Evolutionary conservation across 2,113 vertebrate species (phyloP).

Genomic region (Tenrec ecaudatus): DNA sequence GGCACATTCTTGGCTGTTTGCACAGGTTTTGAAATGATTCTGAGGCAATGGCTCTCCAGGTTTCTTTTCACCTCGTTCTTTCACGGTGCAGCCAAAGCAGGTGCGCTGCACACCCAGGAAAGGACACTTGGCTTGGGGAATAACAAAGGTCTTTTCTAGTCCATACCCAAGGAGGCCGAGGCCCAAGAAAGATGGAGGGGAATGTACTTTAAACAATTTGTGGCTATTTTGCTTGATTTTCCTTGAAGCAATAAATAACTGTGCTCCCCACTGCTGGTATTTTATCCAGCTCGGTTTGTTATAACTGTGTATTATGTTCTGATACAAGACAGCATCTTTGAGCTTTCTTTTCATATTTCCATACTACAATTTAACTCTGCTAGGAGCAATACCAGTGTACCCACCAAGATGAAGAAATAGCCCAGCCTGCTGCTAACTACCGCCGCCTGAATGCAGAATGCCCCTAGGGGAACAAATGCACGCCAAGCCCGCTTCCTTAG

Average conservation of each 20-base stretch:
- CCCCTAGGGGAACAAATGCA: background rate
- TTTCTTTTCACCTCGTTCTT: constrained; percentile 20
- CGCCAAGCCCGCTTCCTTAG: background rate
- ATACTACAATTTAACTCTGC: constrained; percentile 69
- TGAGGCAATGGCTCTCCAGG: background rate
- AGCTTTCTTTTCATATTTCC: background rate
- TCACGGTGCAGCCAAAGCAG: constrained; percentile 53
- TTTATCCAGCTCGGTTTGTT: constrained; percentile 78
- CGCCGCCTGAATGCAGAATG: background rate
- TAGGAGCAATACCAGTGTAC: constrained; percentile 42
- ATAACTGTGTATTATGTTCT: constrained; percentile 62
- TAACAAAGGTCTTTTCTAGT: constrained; percentile 69
- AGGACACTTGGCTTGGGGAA: constrained; percentile 56
- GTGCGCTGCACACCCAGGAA: background rate
- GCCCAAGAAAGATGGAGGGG: constrained; percentile 62
- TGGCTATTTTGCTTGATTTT: constrained; percentile 81
- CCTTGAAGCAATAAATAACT: constrained; percentile 77
- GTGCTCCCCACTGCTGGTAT: constrained; percentile 78
- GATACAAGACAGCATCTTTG: constrained; percentile 61
- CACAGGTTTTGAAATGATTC: background rate
- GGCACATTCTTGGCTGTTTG: background rate
- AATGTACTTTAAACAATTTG: constrained; percentile 79
- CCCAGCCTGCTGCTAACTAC: constrained; percentile 6
- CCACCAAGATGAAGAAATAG: constrained; percentile 43
- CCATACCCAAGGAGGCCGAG: constrained; percentile 50